phyloP scores from a whole-genome alignment of 2,888 invertebrate genomes.

The Conomelus anceps region DNA sequence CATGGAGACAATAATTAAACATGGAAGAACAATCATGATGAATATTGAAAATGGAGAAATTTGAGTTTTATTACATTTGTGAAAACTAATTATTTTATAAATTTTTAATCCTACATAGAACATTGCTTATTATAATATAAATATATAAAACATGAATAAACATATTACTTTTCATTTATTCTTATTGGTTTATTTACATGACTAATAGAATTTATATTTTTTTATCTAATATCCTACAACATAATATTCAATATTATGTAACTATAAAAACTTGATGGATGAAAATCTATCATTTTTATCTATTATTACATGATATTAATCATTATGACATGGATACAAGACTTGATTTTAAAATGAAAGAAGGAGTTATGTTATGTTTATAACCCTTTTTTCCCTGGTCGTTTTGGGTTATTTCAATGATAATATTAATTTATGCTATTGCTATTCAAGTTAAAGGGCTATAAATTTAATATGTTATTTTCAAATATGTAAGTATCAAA shows the following conservation, averaged over 20 bases:
- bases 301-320: not conserved
- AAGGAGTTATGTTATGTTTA: too few relatives aligned
- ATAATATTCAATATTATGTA: not conserved
- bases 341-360: too few relatives aligned
- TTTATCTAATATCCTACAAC: not conserved
- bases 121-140: not conserved
- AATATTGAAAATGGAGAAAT: not conserved
- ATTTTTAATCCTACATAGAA: not conserved
- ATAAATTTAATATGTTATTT: too few relatives aligned
- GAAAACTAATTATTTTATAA: too few relatives aligned
- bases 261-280: not conserved
- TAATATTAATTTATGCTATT: too few relatives aligned
- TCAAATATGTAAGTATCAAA: too few relatives aligned
- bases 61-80: not conserved
- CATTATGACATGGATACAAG: not conserved
- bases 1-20: not conserved
- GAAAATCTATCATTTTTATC: too few relatives aligned
- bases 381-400: too few relatives aligned
- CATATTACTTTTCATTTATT: not conserved
- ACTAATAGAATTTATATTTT: not conserved
- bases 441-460: too few relatives aligned
- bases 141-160: not conserved
- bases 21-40: not conserved
- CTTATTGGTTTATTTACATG: not conserved
- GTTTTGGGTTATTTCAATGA: too few relatives aligned